These are phyloP conservation scores for Phymatocera aterrima DNA, from an alignment of 2,888 invertebrate genomes.

Conservation along the genomic window DNA sequence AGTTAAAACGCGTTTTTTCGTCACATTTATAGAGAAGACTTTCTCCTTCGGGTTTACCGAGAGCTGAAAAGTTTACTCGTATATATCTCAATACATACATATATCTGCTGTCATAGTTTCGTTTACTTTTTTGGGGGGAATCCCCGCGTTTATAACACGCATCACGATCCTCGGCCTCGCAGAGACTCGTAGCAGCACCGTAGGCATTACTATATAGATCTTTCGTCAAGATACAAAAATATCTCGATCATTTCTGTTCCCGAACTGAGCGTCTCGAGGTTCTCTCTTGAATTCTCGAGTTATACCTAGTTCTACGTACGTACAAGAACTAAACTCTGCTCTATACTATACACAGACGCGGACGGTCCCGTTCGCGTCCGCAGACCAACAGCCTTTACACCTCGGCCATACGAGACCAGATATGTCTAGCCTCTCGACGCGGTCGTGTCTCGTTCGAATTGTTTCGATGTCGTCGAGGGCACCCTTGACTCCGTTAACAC, in stretches of 20 bases:
- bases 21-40: too few relatives aligned
- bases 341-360: too few relatives aligned
- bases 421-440: conserved; percentile 48
- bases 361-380: conserved; percentile 60
- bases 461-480: conserved; percentile 42
- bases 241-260: conserved; percentile 51
- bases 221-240: conserved; percentile 54
- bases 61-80: background rate
- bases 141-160: background rate
- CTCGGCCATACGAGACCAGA: conserved; percentile 42
- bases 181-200: background rate
- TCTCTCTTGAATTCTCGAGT: conserved; percentile 66
- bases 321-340: too few relatives aligned
- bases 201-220: conserved; percentile 24
- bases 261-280: conserved; percentile 51
- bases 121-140: background rate
- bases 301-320: too few relatives aligned
- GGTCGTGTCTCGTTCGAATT: conserved; percentile 41
- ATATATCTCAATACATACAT: too few relatives aligned
- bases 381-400: conserved; percentile 45
- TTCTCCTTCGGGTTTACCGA: background rate
- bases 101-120: too few relatives aligned
- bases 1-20: too few relatives aligned
- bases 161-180: background rate
- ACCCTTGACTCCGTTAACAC: conserved; percentile 42